Evolutionary conservation across 2,888 invertebrate species (phyloP), one percentile per base, ranked within the genome.

Genomic region (Epinotia brunnichana): DNA sequence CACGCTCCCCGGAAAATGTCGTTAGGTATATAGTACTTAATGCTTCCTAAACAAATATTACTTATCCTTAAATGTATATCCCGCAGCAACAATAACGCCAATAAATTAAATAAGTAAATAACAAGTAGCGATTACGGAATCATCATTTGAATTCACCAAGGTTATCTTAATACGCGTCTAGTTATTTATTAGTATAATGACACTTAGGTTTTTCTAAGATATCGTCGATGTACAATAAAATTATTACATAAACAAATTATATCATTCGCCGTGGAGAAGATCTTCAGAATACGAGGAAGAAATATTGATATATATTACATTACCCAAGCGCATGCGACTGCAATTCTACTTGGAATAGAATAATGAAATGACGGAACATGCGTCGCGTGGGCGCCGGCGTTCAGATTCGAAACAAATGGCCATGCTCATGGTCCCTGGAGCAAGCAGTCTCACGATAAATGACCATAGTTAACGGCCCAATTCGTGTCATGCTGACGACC

Each of bases 1-100:
- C 83, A 83, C 66, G 61, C 54, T 69, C 76, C 60, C 76, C 74
- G 77, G 78, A 77, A 77, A 78, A 56, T 62, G 76, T 70, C 70
- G 59, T 76, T 74, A 78, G 67, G 64, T 70, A 48, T 48, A n/a
- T 7, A 63, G 54, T 59, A 61, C 54, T 67, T 60, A 57, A 53
- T 71, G 57, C 56, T 68, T 72, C 54, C 35, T 59, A 41, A 44
- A 57, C 62, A 57, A 24, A 59, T 53, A 24, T 56, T 29, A n/a
- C n/a, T n/a, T n/a, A 51, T n/a, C 17, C 35, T 9, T 9, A 35
- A 1, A 35, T 35, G 35, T 41, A 61, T 29, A 62, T 48, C 19
- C 15, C 13, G 13, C 13, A 11, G 64, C 17, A 15, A 19, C 29
- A 41, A 66, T 56, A 41, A 53, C 24, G 54, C 54, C 41, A 56